phyloP scores from a whole-genome alignment of 1,140 invertebrate species.

The Melanaphis sacchari region DNA sequence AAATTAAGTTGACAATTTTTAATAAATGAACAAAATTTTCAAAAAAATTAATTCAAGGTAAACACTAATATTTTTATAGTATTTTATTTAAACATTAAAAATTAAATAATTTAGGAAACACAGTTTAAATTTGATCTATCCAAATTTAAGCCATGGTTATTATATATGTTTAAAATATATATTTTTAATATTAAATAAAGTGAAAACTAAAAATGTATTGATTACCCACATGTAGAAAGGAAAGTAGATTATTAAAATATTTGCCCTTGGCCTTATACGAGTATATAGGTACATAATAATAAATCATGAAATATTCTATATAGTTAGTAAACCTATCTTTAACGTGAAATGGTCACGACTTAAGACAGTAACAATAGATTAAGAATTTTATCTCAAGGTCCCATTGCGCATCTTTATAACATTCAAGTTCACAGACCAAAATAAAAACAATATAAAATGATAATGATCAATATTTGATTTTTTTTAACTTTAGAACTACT shows the following conservation, averaged over 20 bases:
- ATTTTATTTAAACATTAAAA: background rate
- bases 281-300: background rate
- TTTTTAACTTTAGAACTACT: conserved; percentile 27
- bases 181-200: background rate
- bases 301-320: conserved; percentile 35
- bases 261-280: conserved; percentile 41
- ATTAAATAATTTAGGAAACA: background rate
- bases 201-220: conserved; percentile 1
- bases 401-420: background rate
- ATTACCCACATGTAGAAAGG: background rate
- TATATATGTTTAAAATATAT: background rate
- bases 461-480: conserved; percentile 49
- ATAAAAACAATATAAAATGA: conserved; percentile 35
- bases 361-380: conserved; percentile 51
- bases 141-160: background rate
- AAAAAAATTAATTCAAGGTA: background rate
- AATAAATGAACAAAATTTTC: background rate
- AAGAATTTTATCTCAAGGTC: conserved; percentile 50
- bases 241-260: conserved; percentile 47
- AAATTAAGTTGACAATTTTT: conserved; percentile 17
- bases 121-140: background rate
- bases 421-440: conserved; percentile 47
- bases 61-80: background rate
- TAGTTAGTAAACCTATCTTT: background rate
- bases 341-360: conserved; percentile 44